Evolutionary conservation across 2,113 vertebrate species (phyloP).

Genomic region (Abramis brama): DNA sequence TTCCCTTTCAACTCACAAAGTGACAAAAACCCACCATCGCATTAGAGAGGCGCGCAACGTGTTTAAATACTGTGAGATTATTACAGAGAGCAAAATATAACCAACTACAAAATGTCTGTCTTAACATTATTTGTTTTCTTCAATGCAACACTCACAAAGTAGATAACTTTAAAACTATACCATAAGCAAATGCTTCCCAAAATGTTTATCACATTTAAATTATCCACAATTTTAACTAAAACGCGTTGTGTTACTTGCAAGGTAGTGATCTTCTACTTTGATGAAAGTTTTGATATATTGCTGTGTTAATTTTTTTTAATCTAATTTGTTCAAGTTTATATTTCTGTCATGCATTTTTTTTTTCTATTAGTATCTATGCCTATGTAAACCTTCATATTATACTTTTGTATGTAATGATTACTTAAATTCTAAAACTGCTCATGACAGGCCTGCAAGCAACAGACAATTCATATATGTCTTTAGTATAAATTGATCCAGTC

Average conservation of each 20-base stretch:
- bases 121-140: not conserved
- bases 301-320: not conserved
- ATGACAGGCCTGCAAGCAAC: conserved; percentile 15
- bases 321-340: not conserved
- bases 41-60: conserved; percentile 50
- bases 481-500: not conserved
- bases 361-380: not conserved
- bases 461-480: conserved; percentile 13
- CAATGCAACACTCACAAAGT: not conserved
- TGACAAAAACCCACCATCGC: conserved; percentile 76
- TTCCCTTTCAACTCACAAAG: conserved; percentile 83
- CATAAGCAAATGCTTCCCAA: not conserved
- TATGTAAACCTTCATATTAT: not conserved
- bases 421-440: not conserved
- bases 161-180: not conserved
- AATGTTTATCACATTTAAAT: not conserved
- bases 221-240: too few relatives aligned
- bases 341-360: not conserved
- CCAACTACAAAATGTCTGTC: too few relatives aligned
- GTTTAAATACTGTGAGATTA: conserved; percentile 32
- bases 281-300: not conserved
- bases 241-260: not conserved
- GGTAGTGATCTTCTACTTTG: not conserved
- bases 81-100: not conserved
- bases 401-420: not conserved